phyloP scores from a whole-genome alignment of 2,888 invertebrate species.

The Leptopilina myrica region DNA sequence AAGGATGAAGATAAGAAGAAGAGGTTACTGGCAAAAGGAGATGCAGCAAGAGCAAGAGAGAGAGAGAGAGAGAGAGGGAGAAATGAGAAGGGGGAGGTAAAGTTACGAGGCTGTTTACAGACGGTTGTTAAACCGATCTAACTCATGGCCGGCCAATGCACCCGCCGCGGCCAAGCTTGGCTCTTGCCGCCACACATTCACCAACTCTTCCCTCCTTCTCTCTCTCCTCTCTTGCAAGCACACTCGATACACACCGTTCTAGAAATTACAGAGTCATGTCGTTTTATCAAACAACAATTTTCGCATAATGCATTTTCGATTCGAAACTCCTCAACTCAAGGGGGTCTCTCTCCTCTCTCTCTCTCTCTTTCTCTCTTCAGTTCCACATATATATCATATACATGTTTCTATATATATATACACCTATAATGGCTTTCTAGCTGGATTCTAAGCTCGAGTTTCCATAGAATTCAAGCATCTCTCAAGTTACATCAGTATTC shows the following conservation, averaged over 20 bases:
- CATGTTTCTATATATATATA: no score
- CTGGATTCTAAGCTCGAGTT: slow-evolving; percentile 4
- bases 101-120: slow-evolving; percentile 74
- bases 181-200: slow-evolving; percentile 25
- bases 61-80: slow-evolving; percentile 49
- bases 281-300: slow-evolving; percentile 24
- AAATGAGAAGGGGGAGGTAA: slow-evolving; percentile 55
- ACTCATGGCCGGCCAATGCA: slow-evolving; percentile 74
- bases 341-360: no score
- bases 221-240: slow-evolving; percentile 7
- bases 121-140: slow-evolving; percentile 70
- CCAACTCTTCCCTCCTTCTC: not conserved
- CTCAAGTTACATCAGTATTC: slow-evolving; percentile 8
- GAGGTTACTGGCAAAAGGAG: slow-evolving; percentile 43
- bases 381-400: not conserved
- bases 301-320: slow-evolving; percentile 11
- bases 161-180: slow-evolving; percentile 56
- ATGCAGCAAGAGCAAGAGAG: slow-evolving; percentile 30
- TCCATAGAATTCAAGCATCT: slow-evolving; percentile 6
- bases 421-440: not conserved
- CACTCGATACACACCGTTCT: slow-evolving; percentile 25
- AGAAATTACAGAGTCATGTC: slow-evolving; percentile 26
- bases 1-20: slow-evolving; percentile 42
- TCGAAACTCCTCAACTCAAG: not conserved
- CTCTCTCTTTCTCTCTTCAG: not conserved